phyloP scores from a whole-genome alignment of 1,140 invertebrate species.

The Drosophila varians region DNA sequence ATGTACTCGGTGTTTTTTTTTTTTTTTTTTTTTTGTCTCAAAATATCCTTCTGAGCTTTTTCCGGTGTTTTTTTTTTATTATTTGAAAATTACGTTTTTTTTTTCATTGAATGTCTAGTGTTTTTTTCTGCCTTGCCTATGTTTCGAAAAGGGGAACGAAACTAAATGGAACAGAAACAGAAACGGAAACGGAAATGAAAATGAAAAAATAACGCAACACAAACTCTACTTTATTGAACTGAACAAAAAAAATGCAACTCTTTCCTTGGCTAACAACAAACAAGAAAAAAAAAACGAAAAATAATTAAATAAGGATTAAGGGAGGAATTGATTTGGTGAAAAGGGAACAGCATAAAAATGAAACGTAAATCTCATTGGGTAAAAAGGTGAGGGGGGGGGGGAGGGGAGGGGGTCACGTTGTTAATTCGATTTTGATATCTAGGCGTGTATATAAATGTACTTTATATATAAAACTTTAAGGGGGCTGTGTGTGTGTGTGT shows the following conservation, averaged over 20 bases:
- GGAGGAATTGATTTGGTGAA: background rate
- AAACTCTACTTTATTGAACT: background rate
- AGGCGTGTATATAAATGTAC: background rate
- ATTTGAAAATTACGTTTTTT: background rate
- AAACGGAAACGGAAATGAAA: background rate
- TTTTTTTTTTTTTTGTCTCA: conserved; percentile 9
- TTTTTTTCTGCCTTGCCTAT: background rate
- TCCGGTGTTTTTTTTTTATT: background rate
- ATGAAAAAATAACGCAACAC: background rate
- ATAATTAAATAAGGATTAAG: background rate
- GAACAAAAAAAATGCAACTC: background rate
- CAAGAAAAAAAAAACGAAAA: background rate
- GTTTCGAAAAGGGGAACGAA: background rate
- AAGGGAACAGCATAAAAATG: background rate
- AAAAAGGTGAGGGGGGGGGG: background rate
- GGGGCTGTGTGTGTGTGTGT: background rate
- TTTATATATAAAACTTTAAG: background rate
- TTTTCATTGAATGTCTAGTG: conserved; percentile 21
- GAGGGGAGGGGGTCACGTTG: background rate
- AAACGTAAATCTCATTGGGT: background rate
- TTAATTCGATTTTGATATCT: conserved; percentile 1
- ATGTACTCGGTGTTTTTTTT: conserved; percentile 49
- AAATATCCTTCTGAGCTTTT: conserved; percentile 4
- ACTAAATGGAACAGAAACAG: conserved; percentile 16
- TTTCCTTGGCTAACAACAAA: background rate